Conservation (phyloP, 2,888 invertebrate species). For the Phalangium opilio region DNA sequence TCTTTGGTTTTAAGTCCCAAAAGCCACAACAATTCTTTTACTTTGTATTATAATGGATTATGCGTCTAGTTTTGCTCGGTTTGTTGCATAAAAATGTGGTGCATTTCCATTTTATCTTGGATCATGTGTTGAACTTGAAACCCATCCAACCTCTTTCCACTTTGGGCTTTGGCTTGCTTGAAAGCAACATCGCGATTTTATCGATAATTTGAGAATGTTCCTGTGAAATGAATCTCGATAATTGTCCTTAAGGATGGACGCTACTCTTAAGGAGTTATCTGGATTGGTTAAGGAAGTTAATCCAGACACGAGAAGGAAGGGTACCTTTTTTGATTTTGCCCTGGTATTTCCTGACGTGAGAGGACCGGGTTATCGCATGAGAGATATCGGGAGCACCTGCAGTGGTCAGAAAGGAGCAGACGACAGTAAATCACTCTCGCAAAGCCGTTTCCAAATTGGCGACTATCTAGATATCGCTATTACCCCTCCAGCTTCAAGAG, state of each 20-base stretch:
- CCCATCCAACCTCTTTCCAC: too few species aligned
- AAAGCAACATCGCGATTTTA: too few species aligned
- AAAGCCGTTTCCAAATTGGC: conserved; percentile 70
- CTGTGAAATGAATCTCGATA: too few species aligned
- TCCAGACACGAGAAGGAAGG: conserved; percentile 85
- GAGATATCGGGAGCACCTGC: conserved; percentile 87
- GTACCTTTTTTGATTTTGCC: conserved; percentile 93
- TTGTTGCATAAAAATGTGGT: too few species aligned
- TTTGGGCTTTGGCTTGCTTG: too few species aligned
- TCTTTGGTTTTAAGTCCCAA: too few species aligned
- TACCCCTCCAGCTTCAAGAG: conserved; percentile 27
- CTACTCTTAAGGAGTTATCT: conserved; percentile 85
- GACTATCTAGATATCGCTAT: conserved; percentile 96
- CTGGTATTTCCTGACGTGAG: conserved; percentile 45
- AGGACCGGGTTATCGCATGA: conserved; percentile 65
- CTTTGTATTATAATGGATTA: too few species aligned
- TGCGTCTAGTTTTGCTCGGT: too few species aligned
- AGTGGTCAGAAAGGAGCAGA: conserved; percentile 84
- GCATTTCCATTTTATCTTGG: too few species aligned
- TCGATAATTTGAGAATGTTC: too few species aligned
- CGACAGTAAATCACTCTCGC: conserved; percentile 71
- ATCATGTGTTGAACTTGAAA: too few species aligned
- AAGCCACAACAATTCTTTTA: too few species aligned
- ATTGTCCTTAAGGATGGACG: conserved; percentile 53
- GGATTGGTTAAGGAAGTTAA: conserved; percentile 97